These are phyloP conservation scores for Heliconius hortense DNA, from an alignment of 2,888 invertebrate genomes.

Conservation along the genomic window DNA sequence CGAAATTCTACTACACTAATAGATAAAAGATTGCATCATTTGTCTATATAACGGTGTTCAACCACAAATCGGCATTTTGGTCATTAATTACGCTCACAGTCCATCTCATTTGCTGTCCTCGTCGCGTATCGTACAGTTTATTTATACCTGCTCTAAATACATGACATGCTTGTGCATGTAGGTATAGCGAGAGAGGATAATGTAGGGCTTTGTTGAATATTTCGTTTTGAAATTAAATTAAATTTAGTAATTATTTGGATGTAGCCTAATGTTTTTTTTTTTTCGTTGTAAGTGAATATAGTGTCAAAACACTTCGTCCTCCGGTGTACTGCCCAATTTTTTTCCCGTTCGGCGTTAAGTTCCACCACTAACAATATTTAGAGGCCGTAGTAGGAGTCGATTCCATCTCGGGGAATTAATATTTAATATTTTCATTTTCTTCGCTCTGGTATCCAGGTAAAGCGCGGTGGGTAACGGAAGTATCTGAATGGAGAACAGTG, in stretches of 20 bases:
- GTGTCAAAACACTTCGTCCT: too few species aligned
- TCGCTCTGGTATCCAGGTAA: not conserved
- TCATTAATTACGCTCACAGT: constrained; percentile 2
- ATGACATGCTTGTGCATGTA: constrained; percentile 16
- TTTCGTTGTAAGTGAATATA: too few species aligned
- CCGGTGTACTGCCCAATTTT: too few species aligned
- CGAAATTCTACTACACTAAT: not conserved
- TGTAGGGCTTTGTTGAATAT: not conserved
- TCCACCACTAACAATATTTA: too few species aligned
- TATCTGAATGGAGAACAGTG: too few species aligned
- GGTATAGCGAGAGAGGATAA: not conserved
- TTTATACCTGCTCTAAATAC: constrained; percentile 23
- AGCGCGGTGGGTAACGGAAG: too few species aligned
- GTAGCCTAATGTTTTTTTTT: too few species aligned
- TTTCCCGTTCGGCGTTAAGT: too few species aligned
- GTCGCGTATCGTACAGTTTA: constrained; percentile 22
- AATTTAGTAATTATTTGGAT: not conserved
- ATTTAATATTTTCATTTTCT: too few species aligned
- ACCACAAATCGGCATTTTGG: constrained; percentile 4
- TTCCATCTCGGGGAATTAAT: too few species aligned
- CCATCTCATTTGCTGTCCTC: constrained; percentile 17
- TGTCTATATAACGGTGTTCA: not conserved
- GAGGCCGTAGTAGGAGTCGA: too few species aligned
- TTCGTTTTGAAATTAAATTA: not conserved
- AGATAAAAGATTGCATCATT: not conserved